A percentile compares a stretch with the other conserved stretches of the same genome.
These are phyloP conservation scores for Anguilla anguilla DNA, from an alignment of 2,797 vertebrate genomes.

Conservation along the genomic window DNA sequence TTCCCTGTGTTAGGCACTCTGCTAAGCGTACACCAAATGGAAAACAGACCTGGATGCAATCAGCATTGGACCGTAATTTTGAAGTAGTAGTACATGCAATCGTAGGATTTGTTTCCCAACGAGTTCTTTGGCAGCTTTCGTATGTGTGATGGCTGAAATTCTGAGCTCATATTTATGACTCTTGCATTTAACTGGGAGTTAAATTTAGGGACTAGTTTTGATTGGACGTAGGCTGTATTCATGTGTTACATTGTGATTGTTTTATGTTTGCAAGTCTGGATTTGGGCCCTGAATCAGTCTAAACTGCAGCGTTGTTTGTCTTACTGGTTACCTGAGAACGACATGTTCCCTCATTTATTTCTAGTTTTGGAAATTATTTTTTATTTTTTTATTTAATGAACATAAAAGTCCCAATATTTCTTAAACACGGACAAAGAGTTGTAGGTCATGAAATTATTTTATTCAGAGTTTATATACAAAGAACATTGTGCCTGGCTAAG, in stretches of 20 bases:
- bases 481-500: background rate
- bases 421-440: background rate
- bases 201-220: background rate
- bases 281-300: background rate
- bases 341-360: background rate
- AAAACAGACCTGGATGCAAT: background rate
- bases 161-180: background rate
- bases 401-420: background rate
- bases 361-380: background rate
- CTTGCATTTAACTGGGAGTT: background rate
- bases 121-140: background rate
- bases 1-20: background rate
- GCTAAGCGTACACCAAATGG: background rate
- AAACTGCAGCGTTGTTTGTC: background rate
- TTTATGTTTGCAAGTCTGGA: background rate
- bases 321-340: background rate
- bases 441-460: background rate
- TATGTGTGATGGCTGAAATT: background rate
- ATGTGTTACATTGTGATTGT: background rate
- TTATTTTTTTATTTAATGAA: background rate
- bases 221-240: background rate
- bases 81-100: background rate
- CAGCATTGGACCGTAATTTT: background rate
- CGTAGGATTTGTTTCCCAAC: background rate
- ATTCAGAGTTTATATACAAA: background rate